These are phyloP conservation scores for Passer montanus DNA, from an alignment of 2,113 vertebrate species.

Conservation along the genomic window DNA sequence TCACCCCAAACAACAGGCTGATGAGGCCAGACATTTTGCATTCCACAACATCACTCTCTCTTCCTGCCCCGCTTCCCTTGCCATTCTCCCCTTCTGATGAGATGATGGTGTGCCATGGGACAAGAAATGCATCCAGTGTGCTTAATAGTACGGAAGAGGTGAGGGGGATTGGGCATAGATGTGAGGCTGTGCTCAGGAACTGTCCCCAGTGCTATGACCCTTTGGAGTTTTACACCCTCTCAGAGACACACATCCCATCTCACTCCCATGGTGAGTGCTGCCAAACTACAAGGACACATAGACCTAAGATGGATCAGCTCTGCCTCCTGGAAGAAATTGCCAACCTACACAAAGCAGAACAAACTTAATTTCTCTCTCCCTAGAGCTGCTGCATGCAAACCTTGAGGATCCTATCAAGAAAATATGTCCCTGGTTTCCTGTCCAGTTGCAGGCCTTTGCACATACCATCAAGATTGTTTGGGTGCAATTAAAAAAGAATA, in stretches of 20 bases:
- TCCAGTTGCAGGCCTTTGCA: not conserved
- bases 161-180: accelerated
- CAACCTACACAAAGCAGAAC: not conserved
- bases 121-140: not conserved
- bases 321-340: not conserved
- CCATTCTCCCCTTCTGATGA: not conserved
- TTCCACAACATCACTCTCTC: not conserved
- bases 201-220: not conserved
- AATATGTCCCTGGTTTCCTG: not conserved
- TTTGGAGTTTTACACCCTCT: not conserved
- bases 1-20: not conserved
- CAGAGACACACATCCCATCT: not conserved
- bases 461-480: not conserved
- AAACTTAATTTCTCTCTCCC: not conserved
- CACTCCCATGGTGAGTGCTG: not conserved
- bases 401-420: not conserved
- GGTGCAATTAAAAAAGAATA: not conserved
- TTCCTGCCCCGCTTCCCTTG: not conserved
- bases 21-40: not conserved
- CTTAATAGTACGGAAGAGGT: not conserved
- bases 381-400: not conserved
- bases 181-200: not conserved
- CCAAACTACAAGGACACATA: accelerated
- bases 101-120: not conserved
- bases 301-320: not conserved